Conservation (phyloP, 2,113 vertebrate genomes). For the Scatophagus argus region DNA sequence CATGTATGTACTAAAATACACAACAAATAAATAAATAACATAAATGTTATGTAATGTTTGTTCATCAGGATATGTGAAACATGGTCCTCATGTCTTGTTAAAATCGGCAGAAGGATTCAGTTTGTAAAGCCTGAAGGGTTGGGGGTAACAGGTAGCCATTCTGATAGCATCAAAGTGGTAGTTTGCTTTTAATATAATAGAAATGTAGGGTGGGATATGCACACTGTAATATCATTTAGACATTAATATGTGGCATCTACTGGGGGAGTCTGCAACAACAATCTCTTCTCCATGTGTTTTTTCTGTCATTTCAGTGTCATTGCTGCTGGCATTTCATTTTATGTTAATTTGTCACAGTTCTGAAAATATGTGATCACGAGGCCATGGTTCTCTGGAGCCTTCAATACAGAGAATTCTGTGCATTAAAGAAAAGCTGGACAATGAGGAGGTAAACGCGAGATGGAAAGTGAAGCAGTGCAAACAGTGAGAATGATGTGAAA, state of each 20-base stretch:
- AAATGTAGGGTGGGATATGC: neutral
- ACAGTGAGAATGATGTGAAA: neutral
- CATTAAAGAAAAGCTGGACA: neutral
- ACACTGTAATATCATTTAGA: neutral
- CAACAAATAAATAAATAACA: too few species aligned
- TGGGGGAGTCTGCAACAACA: conserved; percentile 2
- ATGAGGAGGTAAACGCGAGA: neutral
- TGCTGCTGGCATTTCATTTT: conserved; percentile 24
- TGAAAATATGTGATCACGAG: conserved; percentile 22
- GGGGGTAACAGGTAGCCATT: neutral
- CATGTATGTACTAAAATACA: too few species aligned
- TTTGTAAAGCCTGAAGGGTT: neutral
- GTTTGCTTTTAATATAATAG: conserved; percentile 3
- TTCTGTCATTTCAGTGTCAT: conserved; percentile 23
- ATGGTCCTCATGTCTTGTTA: too few species aligned
- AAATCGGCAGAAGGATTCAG: neutral
- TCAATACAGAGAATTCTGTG: neutral
- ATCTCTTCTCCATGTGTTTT: conserved; percentile 19
- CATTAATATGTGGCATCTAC: neutral
- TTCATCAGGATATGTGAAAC: too few species aligned
- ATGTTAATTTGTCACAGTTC: conserved; percentile 31
- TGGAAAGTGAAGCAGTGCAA: neutral
- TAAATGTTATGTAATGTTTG: too few species aligned
- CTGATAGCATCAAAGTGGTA: neutral
- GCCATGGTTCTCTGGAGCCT: conserved; percentile 5